Conservation (phyloP, 2,113 vertebrate species). For the Chloebia gouldiae region DNA sequence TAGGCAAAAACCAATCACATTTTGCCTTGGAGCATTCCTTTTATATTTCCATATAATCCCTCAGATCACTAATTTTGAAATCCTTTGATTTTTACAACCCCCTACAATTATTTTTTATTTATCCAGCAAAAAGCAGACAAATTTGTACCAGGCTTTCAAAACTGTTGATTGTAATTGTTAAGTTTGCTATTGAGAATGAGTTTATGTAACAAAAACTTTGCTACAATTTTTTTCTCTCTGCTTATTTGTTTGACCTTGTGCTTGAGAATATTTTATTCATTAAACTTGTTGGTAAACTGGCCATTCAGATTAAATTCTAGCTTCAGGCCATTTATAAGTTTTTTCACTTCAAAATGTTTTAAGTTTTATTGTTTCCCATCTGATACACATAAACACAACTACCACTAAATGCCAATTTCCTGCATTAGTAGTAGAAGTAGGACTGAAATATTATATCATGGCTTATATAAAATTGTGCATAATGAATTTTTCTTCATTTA, state of each 20-base stretch:
- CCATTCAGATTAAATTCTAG: slow-evolving; percentile 20
- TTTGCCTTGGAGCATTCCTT: not conserved
- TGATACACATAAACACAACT: not conserved
- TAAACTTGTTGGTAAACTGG: not conserved
- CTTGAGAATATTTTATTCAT: not conserved
- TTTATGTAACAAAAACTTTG: not conserved
- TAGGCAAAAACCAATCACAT: not conserved
- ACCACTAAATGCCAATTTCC: not conserved
- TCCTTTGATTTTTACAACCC: not conserved
- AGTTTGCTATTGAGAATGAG: not conserved
- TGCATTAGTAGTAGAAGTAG: not conserved
- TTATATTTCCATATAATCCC: not conserved
- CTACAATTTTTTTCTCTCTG: not conserved
- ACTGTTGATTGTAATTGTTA: not conserved
- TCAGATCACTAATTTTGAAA: slow-evolving; percentile 16
- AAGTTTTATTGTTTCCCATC: not conserved
- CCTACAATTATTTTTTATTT: not conserved
- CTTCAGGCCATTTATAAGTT: not conserved
- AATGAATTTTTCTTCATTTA: not conserved
- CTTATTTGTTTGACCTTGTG: not conserved
- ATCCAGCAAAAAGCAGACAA: not conserved
- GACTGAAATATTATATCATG: not conserved
- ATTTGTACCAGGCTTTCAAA: not conserved
- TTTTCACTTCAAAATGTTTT: not conserved
- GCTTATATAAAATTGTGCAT: not conserved